Evolutionary conservation across 2,113 vertebrate species (phyloP).

Genomic region (Salvelinus sp.): DNA sequence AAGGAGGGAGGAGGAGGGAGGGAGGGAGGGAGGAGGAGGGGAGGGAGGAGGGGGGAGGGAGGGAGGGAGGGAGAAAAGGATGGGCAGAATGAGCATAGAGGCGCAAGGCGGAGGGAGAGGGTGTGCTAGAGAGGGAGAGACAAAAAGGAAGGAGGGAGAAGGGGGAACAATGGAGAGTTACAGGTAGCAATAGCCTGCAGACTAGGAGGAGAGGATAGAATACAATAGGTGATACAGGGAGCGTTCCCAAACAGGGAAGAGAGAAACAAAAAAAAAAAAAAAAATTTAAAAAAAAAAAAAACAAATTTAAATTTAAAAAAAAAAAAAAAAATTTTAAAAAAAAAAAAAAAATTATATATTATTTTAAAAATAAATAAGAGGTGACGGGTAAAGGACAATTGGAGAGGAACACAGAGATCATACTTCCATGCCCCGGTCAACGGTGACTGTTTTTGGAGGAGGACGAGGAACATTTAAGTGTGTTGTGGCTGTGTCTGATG

Average conservation of each 20-base stretch:
- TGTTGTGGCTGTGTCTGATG: too few species aligned
- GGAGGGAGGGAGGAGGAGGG: too few species aligned
- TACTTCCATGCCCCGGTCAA: not conserved
- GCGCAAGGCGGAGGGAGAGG: not conserved
- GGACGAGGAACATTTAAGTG: too few species aligned
- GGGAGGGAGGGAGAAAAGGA: not conserved
- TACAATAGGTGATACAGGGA: not conserved
- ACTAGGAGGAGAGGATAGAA: not conserved
- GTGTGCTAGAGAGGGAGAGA: not conserved
- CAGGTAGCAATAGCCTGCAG: not conserved
- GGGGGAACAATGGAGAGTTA: not conserved
- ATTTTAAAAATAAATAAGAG: too few species aligned
- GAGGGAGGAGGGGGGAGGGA: too few species aligned
- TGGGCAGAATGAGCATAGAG: slow-evolving; percentile 1
- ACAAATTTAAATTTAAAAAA: too few species aligned
- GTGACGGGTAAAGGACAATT: slow-evolving; percentile 1
- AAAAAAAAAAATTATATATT: too few species aligned
- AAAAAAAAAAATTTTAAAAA: too few species aligned
- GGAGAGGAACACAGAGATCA: not conserved
- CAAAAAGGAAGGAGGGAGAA: not conserved
- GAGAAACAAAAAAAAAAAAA: too few species aligned
- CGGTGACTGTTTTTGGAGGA: too few species aligned
- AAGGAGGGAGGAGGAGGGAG: slow-evolving; percentile 8
- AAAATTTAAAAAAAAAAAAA: too few species aligned
- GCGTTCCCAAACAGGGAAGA: not conserved